Conservation (phyloP, 2,113 vertebrate genomes). For the Prunella himalayana region DNA sequence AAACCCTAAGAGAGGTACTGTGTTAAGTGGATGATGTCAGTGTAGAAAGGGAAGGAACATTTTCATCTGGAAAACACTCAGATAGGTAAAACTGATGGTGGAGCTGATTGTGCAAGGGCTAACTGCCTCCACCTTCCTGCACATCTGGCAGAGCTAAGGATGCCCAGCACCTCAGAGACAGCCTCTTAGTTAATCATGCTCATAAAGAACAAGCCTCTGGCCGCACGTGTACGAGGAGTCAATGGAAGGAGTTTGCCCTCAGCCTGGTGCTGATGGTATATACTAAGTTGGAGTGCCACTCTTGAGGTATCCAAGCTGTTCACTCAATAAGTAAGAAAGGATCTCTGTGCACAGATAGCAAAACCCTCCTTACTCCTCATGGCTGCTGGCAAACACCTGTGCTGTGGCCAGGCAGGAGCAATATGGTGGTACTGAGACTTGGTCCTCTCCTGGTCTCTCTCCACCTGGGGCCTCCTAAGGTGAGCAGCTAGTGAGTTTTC, state of each 20-base stretch:
- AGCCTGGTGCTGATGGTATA: neutral
- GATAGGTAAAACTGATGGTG: neutral
- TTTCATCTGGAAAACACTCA: neutral
- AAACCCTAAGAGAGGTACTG: neutral
- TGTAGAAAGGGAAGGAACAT: neutral
- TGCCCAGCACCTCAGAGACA: neutral
- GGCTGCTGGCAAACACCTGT: neutral
- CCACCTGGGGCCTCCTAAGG: neutral
- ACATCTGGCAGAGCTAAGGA: neutral
- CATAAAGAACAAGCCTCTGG: neutral
- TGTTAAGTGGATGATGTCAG: neutral
- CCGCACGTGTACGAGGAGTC: rapidly evolving
- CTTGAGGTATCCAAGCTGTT: neutral
- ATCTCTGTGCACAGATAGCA: neutral
- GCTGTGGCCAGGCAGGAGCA: neutral
- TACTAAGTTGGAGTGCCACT: neutral
- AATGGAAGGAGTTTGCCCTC: neutral
- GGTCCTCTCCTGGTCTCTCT: neutral
- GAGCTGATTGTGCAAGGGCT: neutral
- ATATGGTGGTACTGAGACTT: neutral
- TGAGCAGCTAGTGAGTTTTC: neutral
- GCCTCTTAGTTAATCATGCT: neutral
- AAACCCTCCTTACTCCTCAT: neutral
- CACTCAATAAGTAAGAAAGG: neutral
- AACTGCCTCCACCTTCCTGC: neutral